Base-by-base conservation (phyloP, 1,140 invertebrate species). In the Cephus cinctus region DNA sequence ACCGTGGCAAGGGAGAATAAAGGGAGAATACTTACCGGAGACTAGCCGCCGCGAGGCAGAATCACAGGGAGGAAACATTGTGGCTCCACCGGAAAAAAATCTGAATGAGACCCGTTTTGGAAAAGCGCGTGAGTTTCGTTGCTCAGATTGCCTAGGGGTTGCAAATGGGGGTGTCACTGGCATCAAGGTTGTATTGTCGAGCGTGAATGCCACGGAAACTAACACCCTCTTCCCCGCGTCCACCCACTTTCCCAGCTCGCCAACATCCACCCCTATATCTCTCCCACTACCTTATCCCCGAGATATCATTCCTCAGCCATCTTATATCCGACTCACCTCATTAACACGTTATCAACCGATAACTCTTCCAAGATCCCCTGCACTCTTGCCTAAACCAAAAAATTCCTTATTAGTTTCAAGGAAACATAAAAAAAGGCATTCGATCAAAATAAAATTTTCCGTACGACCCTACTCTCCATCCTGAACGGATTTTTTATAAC, bases 151-250 rank as follows among this genome's bases (percentile, higher is more conserved):
- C 47, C 46, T 8, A 15, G 15, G 6, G n/a, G 57, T 57, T 57
- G 27, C 48, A 53, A 63, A 55, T 69, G 69, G 65, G 63, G 61
- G 65, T 71, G 67, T 67, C 63, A 64, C 61, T 58, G 60, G 65
- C 65, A 71, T 76, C 68, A 64, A 52, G 49, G 52, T 55, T 67
- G 60, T 68, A 68, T 68, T 68, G 65, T 68, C 50, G 52, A 56
- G 52, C 58, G 64, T 68, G 63, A 66, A 68, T 68, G 60, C 63
- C 50, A 57, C 65, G 65, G 65, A 68, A 68, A 66, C 65, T 66
- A 66, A 63, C 64, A 69, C 63, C 67, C 52, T 49, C 34, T 49
- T 45, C 48, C 41, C 34, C 22, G 23, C 39, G 30, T 34, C 32
- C 56, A 19, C 52, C 32, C n/a, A 50, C 43, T 47, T 45, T 40